Conservation (phyloP, 1,140 invertebrate species). For the Hirudo medicinalis region DNA sequence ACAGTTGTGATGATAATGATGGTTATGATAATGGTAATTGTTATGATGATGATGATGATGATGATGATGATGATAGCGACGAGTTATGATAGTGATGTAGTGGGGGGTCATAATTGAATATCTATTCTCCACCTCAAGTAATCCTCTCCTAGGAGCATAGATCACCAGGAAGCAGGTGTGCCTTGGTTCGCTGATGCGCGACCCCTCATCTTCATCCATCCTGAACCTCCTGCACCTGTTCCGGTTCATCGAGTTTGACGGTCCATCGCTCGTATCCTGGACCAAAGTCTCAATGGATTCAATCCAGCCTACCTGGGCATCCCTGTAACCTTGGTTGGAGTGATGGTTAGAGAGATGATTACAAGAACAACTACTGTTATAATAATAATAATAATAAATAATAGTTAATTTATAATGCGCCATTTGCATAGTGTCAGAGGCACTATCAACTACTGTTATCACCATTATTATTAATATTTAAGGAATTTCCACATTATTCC, state of each 20-base stretch:
- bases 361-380: neutral
- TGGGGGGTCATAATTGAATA: too few relatives aligned
- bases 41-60: slow-evolving; percentile 2
- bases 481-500: too few relatives aligned
- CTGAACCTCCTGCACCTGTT: neutral
- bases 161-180: slow-evolving; percentile 64
- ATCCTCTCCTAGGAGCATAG: slow-evolving; percentile 66
- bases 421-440: too few relatives aligned
- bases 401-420: too few relatives aligned
- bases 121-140: slow-evolving; percentile 55
- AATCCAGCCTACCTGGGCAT: slow-evolving; percentile 70
- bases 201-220: neutral
- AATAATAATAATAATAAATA: neutral
- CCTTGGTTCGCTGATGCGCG: slow-evolving; percentile 20
- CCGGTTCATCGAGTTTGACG: slow-evolving; percentile 25
- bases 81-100: too few relatives aligned
- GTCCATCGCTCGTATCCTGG: slow-evolving; percentile 25
- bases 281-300: slow-evolving; percentile 52
- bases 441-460: too few relatives aligned
- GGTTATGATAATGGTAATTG: too few relatives aligned
- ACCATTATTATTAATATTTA: too few relatives aligned
- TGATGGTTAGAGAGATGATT: neutral
- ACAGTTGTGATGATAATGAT: too few relatives aligned
- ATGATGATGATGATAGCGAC: neutral
- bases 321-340: slow-evolving; percentile 53